Evolutionary conservation across 2,113 vertebrate genomes (phyloP).

Genomic region (Lycaon pictus): DNA sequence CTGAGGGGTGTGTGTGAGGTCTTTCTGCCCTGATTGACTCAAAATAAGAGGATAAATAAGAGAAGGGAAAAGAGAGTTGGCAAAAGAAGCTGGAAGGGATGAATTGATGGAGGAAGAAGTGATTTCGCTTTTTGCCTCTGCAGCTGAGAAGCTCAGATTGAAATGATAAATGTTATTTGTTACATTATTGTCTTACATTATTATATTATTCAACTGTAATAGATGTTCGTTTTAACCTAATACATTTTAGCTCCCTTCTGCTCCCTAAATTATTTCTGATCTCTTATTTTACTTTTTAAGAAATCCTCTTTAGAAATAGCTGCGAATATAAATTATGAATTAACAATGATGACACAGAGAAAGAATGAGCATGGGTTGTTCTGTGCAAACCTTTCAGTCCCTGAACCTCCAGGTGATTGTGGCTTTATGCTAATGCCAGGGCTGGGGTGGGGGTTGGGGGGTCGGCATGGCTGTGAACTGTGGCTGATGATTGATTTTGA

Average conservation of each 20-base stretch:
- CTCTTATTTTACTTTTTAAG: slow-evolving; percentile 68
- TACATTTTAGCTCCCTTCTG: not conserved
- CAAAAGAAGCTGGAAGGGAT: not conserved
- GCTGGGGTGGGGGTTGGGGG: not conserved
- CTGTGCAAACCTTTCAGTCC: not conserved
- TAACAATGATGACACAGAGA: slow-evolving; percentile 49
- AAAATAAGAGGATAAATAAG: not conserved
- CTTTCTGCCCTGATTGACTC: not conserved
- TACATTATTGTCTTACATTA: not conserved
- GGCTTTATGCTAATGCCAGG: not conserved
- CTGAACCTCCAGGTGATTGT: not conserved
- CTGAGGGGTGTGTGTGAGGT: not conserved
- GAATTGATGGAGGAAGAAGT: not conserved
- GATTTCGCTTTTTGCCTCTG: not conserved
- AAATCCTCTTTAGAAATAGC: slow-evolving; percentile 65
- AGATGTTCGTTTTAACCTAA: not conserved
- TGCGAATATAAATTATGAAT: slow-evolving; percentile 69
- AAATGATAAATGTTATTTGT: not conserved
- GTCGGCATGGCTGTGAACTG: not conserved
- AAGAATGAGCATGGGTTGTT: not conserved
- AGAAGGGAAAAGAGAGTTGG: not conserved
- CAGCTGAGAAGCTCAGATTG: slow-evolving; percentile 31
- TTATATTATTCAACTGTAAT: not conserved
- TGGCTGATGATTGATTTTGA: not conserved
- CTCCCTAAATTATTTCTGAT: slow-evolving; percentile 59